These are phyloP conservation scores for Drosophila neotestacea DNA, from an alignment of 2,888 invertebrate genomes.

Conservation along the genomic window DNA sequence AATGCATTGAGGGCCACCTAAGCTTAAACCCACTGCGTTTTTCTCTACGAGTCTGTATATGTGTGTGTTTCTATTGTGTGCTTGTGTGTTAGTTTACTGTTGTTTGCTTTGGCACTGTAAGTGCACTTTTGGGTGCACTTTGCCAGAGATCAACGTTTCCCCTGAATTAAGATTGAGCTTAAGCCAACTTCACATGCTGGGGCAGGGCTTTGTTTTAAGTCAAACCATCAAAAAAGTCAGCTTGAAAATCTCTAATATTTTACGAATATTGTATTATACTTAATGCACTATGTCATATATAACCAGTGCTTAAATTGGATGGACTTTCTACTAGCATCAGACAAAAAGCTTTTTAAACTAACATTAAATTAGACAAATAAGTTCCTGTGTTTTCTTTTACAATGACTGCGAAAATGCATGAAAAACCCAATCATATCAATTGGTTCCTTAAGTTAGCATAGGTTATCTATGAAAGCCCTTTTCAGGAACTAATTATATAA, in stretches of 20 bases:
- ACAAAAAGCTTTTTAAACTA: too few relatives aligned
- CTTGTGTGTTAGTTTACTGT: slow-evolving; percentile 51
- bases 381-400: too few relatives aligned
- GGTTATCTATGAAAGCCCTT: too few relatives aligned
- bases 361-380: too few relatives aligned
- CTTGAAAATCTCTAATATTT: slow-evolving; percentile 2
- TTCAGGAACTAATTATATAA: too few relatives aligned
- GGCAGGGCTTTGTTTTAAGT: slow-evolving; percentile 19
- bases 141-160: slow-evolving; percentile 48
- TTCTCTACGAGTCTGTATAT: neutral
- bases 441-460: too few relatives aligned
- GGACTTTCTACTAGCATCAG: too few relatives aligned
- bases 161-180: slow-evolving; percentile 52
- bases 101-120: slow-evolving; percentile 67
- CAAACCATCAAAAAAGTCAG: neutral
- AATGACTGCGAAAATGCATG: too few relatives aligned
- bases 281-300: neutral
- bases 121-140: slow-evolving; percentile 78
- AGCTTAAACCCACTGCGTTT: slow-evolving; percentile 29
- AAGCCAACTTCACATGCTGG: slow-evolving; percentile 39
- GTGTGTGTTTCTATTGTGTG: slow-evolving; percentile 15
- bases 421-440: too few relatives aligned
- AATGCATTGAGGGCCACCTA: slow-evolving; percentile 45
- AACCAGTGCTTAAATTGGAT: neutral
- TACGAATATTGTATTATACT: slow-evolving; percentile 2